A percentile compares a stretch with the other conserved stretches of the same genome.
Conservation (phyloP, 1,140 invertebrate genomes). For the Anastatus disparis region DNA sequence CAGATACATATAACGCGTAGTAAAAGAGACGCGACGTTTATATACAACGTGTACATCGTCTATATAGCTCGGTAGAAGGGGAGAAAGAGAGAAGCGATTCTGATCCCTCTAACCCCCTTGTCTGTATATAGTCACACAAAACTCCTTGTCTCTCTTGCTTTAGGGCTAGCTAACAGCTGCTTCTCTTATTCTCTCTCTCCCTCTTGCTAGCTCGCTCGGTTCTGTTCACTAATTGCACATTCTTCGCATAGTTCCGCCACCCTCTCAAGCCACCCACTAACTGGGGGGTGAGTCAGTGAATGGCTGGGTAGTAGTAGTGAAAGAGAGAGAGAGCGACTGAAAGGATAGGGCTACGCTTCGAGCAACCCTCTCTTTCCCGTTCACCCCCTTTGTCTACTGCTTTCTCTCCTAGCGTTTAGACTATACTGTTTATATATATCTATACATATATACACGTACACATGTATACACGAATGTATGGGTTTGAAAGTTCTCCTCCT, state of each 20-base stretch:
- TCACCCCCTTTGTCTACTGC: constrained; percentile 44
- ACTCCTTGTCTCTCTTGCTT: constrained; percentile 12
- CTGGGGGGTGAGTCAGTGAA: constrained; percentile 11
- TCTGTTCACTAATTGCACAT: constrained; percentile 89
- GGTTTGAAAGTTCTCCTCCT: constrained; percentile 18
- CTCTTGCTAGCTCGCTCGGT: constrained; percentile 53
- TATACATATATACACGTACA: too few relatives aligned
- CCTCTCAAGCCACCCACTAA: constrained; percentile 56
- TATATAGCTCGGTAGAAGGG: too few relatives aligned
- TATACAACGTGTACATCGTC: too few relatives aligned
- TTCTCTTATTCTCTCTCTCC: constrained; percentile 25
- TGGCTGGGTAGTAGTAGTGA: constrained; percentile 29
- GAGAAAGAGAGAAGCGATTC: constrained; percentile 29
- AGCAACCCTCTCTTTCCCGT: constrained; percentile 2
- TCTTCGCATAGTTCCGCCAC: constrained; percentile 87
- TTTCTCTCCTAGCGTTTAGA: constrained; percentile 37
- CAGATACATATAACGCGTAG: not conserved
- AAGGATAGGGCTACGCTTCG: not conserved
- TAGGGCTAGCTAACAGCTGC: constrained; percentile 1
- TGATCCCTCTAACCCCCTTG: constrained; percentile 37
- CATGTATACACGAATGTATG: too few relatives aligned
- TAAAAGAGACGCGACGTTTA: constrained; percentile 7
- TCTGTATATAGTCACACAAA: not conserved
- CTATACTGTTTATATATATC: too few relatives aligned
- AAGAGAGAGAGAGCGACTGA: constrained; percentile 13